A percentile compares a stretch with the other conserved stretches of the same genome.
These are phyloP conservation scores for Tanypteryx hageni DNA, from an alignment of 2,888 invertebrate species.

Conservation along the genomic window DNA sequence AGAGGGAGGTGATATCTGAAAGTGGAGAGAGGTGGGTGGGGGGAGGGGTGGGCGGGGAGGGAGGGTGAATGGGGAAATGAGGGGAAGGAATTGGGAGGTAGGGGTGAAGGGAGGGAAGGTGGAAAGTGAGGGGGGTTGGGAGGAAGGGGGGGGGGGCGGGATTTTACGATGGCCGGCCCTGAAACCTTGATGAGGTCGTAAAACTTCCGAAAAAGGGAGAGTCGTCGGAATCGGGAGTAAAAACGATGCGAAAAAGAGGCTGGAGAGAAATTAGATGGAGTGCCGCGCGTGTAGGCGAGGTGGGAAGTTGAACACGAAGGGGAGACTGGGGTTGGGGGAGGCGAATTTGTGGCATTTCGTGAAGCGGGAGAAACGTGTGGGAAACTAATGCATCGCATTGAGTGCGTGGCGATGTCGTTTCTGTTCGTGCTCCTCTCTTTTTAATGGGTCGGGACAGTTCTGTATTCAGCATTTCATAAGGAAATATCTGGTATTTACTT, in stretches of 20 bases:
- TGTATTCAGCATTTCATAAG: no score
- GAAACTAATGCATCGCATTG: no score
- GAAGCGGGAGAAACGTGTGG: no score
- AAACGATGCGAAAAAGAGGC: neutral
- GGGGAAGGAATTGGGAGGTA: neutral
- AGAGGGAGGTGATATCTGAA: no score
- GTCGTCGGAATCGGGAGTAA: neutral
- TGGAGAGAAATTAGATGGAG: neutral
- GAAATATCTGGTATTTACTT: no score
- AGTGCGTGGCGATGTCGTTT: no score
- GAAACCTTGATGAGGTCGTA: constrained; percentile 3
- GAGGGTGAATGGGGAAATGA: neutral
- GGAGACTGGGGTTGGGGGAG: neutral
- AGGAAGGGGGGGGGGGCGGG: neutral
- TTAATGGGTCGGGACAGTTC: no score
- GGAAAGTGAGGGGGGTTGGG: neutral
- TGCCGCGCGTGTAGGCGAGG: neutral
- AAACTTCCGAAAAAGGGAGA: neutral
- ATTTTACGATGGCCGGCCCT: neutral
- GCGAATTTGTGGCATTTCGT: neutral
- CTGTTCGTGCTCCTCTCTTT: no score
- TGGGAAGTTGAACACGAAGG: neutral
- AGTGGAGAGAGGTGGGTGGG: no score
- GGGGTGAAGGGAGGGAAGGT: neutral
- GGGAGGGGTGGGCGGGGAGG: neutral